Evolutionary conservation across 1,140 invertebrate species (phyloP).

Genomic region (Anastrepha ludens): DNA sequence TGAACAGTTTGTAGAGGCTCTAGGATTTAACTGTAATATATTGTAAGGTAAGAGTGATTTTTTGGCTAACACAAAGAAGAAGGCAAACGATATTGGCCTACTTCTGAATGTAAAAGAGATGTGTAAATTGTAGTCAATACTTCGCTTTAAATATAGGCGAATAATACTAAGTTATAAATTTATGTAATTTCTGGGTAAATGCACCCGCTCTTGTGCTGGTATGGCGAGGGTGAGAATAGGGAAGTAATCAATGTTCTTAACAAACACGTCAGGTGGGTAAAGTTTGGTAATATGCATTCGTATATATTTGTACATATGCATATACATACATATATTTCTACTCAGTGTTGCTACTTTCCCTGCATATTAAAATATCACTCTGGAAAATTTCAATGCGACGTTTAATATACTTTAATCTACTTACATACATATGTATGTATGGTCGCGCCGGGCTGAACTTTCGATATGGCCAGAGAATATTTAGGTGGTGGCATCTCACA

Average conservation of each 20-base stretch:
- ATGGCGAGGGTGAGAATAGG: not conserved
- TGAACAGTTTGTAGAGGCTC: not conserved
- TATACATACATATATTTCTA: not conserved
- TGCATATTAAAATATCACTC: too few relatives aligned
- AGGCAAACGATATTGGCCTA: not conserved
- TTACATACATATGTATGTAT: too few relatives aligned
- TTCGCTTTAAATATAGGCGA: not conserved
- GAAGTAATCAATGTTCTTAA: not conserved
- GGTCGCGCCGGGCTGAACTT: too few relatives aligned
- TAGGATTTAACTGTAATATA: not conserved
- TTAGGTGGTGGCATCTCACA: too few relatives aligned
- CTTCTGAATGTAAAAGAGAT: not conserved
- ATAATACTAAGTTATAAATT: not conserved
- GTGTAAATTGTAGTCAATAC: not conserved
- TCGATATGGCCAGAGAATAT: too few relatives aligned
- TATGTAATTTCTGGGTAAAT: not conserved
- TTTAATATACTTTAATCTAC: too few relatives aligned
- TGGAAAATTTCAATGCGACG: too few relatives aligned
- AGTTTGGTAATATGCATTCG: too few relatives aligned
- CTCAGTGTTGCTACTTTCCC: not conserved
- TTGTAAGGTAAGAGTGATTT: not conserved
- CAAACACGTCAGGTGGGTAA: constrained; percentile 23
- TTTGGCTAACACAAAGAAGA: not conserved
- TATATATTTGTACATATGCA: not conserved
- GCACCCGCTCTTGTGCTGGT: not conserved